A percentile compares a stretch with the other conserved stretches of the same genome.
These are phyloP conservation scores for Pelobates fuscus DNA, from an alignment of 2,113 vertebrate species.

Conservation along the genomic window DNA sequence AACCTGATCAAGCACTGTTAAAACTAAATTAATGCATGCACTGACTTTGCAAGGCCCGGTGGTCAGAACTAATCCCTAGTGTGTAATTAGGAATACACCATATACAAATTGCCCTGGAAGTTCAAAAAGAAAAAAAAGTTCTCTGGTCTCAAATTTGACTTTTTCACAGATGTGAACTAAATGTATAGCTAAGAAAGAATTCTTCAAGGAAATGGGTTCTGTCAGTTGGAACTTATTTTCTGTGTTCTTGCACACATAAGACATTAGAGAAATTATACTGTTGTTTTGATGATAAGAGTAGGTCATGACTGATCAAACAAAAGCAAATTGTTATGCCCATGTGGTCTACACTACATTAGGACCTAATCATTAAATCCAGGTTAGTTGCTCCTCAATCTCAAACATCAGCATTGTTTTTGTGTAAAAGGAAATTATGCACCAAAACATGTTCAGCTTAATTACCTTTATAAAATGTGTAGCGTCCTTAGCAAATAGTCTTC, in stretches of 20 bases:
- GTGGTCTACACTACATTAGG: constrained; percentile 47
- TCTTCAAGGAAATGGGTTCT: constrained; percentile 48
- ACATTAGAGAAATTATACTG: constrained; percentile 49
- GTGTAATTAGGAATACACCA: constrained; percentile 44
- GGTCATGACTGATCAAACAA: constrained; percentile 49
- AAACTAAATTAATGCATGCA: constrained; percentile 24
- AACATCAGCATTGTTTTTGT: constrained; percentile 14
- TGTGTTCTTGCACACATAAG: constrained; percentile 39
- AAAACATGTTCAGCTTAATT: neutral
- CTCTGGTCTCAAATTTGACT: constrained; percentile 22
- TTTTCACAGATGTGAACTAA: constrained; percentile 48
- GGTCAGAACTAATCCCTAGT: constrained; percentile 37
- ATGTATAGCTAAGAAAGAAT: constrained; percentile 45
- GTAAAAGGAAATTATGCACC: neutral
- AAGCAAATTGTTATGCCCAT: constrained; percentile 47
- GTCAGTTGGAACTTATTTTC: constrained; percentile 50
- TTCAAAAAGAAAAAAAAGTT: constrained; percentile 37
- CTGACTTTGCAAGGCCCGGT: constrained; percentile 28
- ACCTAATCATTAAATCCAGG: constrained; percentile 49
- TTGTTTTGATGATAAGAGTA: constrained; percentile 41
- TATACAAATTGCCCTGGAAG: constrained; percentile 46
- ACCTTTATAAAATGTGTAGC: neutral
- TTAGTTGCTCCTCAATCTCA: constrained; percentile 29
- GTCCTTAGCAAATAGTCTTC: no score
- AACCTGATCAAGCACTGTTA: constrained; percentile 8